Percentiles rank a stretch among this genome's conserved stretches.
Evolutionary conservation across 2,888 invertebrate genomes (phyloP).

Genomic region (Synanthedon vespiformis): DNA sequence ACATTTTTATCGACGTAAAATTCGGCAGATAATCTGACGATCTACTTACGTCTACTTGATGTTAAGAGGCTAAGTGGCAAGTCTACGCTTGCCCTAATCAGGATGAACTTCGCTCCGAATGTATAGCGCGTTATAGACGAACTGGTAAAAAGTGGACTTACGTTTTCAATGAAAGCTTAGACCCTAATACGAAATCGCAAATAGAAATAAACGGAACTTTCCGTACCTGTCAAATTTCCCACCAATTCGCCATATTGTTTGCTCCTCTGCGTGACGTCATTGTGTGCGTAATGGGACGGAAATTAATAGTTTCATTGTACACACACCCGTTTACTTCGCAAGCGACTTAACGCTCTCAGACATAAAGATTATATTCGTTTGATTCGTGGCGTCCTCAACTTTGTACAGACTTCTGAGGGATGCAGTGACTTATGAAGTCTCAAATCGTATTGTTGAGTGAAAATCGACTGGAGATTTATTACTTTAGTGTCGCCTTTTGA

Average conservation of each 20-base stretch:
- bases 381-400: slow-evolving; percentile 2
- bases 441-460: slow-evolving; percentile 22
- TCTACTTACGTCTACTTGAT: too few species aligned
- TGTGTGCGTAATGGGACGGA: slow-evolving; percentile 55
- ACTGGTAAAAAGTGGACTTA: too few species aligned
- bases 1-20: too few species aligned
- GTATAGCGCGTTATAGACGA: too few species aligned
- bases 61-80: too few species aligned
- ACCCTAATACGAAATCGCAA: neutral
- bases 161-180: neutral
- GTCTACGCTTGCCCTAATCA: too few species aligned
- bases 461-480: slow-evolving; percentile 26
- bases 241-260: slow-evolving; percentile 50
- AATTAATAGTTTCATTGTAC: slow-evolving; percentile 50
- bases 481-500: slow-evolving; percentile 1
- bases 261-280: slow-evolving; percentile 46
- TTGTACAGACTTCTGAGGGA: slow-evolving; percentile 30
- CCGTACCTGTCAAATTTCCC: slow-evolving; percentile 48
- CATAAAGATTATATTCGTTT: slow-evolving; percentile 17
- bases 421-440: slow-evolving; percentile 20
- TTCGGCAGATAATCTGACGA: too few species aligned
- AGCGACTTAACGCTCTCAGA: slow-evolving; percentile 6
- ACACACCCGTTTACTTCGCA: slow-evolving; percentile 11
- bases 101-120: too few species aligned
- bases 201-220: slow-evolving; percentile 13